These are phyloP conservation scores for Aselliscus stoliczkanus DNA, from an alignment of 2,797 vertebrate genomes.

Conservation along the genomic window DNA sequence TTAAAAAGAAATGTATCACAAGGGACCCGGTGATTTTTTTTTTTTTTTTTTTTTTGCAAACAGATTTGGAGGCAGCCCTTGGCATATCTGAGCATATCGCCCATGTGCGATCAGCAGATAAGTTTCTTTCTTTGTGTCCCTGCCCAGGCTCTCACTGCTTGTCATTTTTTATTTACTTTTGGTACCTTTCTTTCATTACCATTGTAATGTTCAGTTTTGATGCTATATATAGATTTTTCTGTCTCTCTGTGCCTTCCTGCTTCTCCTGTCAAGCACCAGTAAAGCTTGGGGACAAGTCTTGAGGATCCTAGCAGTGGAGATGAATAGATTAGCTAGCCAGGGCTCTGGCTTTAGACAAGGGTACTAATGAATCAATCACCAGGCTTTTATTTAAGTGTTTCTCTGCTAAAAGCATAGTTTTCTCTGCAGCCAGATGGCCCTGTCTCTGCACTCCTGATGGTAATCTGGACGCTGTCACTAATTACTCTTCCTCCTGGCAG, in stretches of 20 bases:
- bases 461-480: conserved; percentile 21
- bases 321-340: background rate
- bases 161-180: conserved; percentile 34
- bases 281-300: background rate
- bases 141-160: background rate
- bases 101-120: background rate
- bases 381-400: background rate
- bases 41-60: background rate
- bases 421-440: background rate
- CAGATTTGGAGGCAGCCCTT: background rate
- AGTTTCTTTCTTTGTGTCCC: background rate
- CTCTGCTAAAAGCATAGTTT: background rate
- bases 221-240: background rate
- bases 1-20: background rate
- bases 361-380: background rate
- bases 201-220: conserved; percentile 1
- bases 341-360: background rate
- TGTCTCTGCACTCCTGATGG: background rate
- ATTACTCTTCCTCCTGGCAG: conserved; percentile 18
- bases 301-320: background rate
- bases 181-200: background rate
- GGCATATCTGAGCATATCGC: background rate
- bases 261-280: background rate
- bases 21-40: background rate
- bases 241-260: background rate